Conservation (phyloP, 2,113 vertebrate genomes). For the Misgurnus anguillicaudatus region DNA sequence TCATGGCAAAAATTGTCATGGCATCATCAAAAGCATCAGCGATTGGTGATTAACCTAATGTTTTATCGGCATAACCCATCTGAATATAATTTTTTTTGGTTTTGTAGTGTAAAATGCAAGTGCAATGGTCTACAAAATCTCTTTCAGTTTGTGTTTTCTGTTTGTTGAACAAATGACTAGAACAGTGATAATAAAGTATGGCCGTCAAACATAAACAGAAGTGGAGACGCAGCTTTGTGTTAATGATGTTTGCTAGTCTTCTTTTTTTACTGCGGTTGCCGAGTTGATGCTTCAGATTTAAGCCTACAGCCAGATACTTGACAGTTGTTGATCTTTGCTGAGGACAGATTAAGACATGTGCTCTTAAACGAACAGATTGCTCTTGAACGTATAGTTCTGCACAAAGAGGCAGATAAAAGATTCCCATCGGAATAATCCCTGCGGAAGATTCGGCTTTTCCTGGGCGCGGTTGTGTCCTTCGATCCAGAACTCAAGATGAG, state of each 20-base stretch:
- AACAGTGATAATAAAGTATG: not conserved
- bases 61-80: too few relatives aligned
- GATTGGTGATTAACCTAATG: too few relatives aligned
- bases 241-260: conserved; percentile 1
- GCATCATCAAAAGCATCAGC: too few relatives aligned
- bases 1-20: too few relatives aligned
- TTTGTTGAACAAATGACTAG: not conserved
- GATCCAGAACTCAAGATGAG: not conserved
- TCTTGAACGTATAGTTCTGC: conserved; percentile 1
- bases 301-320: conserved; percentile 13
- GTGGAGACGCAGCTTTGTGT: not conserved
- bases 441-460: conserved; percentile 15
- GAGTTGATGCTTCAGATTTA: not conserved
- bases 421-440: conserved; percentile 32
- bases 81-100: not conserved
- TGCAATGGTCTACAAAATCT: not conserved
- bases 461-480: conserved; percentile 24
- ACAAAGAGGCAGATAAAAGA: conserved; percentile 38
- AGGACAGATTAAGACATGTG: conserved; percentile 27
- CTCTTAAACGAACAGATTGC: conserved; percentile 20
- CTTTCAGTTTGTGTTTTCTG: not conserved
- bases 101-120: not conserved
- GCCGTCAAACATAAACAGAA: not conserved
- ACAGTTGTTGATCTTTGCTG: conserved; percentile 27
- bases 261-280: not conserved